Conservation (phyloP, 2,113 vertebrate genomes). For the Pygoscelis adeliae region DNA sequence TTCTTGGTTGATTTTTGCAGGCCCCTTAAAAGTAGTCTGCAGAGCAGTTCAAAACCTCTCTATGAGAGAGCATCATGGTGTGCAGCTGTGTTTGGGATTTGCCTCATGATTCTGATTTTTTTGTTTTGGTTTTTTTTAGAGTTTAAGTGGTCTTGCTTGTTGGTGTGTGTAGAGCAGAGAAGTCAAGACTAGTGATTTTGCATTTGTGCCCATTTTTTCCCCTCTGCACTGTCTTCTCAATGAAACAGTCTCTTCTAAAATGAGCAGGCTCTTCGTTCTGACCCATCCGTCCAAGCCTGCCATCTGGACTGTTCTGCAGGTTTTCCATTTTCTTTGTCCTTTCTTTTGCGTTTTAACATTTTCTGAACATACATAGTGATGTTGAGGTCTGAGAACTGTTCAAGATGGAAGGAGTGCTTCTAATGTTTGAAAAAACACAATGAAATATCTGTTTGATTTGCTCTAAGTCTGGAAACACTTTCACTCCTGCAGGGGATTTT, state of each 20-base stretch:
- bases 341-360: background rate
- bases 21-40: background rate
- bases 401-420: background rate
- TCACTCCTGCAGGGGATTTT: conserved; percentile 46
- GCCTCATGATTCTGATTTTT: background rate
- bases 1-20: background rate
- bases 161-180: background rate
- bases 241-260: background rate
- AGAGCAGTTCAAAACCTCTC: background rate
- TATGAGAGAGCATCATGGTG: background rate
- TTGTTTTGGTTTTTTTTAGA: background rate
- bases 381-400: background rate
- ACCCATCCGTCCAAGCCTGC: background rate
- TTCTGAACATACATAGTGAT: background rate
- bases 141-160: background rate
- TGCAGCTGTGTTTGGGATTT: background rate
- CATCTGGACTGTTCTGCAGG: background rate
- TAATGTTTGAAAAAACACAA: conserved; percentile 21
- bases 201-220: background rate
- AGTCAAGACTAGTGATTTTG: background rate
- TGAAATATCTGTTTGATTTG: conserved; percentile 50
- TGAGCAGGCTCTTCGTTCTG: background rate
- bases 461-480: conserved; percentile 31
- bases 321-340: background rate
- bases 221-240: background rate